These are phyloP conservation scores for Aromia moschata DNA, from an alignment of 2,888 invertebrate species.

Conservation along the genomic window DNA sequence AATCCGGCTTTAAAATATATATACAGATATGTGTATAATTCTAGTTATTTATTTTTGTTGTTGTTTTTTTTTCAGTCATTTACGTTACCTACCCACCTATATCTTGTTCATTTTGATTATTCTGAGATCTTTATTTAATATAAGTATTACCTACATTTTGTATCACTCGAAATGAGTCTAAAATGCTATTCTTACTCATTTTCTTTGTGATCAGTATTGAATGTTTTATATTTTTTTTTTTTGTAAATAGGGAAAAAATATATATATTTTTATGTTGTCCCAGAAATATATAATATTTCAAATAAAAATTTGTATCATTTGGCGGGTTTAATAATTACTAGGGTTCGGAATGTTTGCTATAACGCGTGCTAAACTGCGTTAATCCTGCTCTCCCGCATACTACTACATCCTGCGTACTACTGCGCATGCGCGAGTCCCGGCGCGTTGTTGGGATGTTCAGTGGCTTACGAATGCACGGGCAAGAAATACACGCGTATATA, in stretches of 20 bases:
- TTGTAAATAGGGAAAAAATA: not conserved
- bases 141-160: constrained; percentile 15
- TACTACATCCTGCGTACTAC: no score
- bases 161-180: constrained; percentile 11
- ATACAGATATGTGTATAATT: constrained; percentile 3
- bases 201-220: constrained; percentile 20
- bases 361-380: no score
- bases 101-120: not conserved
- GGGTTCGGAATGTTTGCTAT: no score
- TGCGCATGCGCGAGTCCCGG: no score
- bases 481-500: no score
- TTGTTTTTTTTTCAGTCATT: not conserved
- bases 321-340: no score
- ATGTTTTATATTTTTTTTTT: not conserved
- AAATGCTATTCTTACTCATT: constrained; percentile 1
- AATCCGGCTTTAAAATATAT: constrained; percentile 18
- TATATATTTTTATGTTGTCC: not conserved
- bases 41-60: not conserved
- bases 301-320: no score
- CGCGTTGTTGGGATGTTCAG: no score
- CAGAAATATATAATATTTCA: no score
- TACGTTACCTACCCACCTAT: not conserved
- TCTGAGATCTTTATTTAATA: not conserved
- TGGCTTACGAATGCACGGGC: no score
- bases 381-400: no score